These are phyloP conservation scores for Lampropteryx suffumata DNA, from an alignment of 2,888 invertebrate species.

Conservation along the genomic window DNA sequence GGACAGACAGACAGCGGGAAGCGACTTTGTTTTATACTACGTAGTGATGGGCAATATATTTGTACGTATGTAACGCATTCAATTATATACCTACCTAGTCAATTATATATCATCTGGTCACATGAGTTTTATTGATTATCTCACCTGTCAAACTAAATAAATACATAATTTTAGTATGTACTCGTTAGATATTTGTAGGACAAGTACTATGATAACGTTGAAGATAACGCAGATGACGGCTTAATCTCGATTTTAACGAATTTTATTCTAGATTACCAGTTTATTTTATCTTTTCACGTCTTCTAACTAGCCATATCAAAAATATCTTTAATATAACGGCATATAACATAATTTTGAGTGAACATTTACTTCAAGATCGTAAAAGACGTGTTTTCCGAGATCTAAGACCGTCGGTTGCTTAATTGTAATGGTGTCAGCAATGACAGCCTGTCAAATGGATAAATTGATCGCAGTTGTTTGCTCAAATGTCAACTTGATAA, in stretches of 20 bases:
- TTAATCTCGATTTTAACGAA: constrained; percentile 79
- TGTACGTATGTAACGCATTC: background rate
- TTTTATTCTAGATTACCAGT: constrained; percentile 63
- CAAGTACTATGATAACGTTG: constrained; percentile 64
- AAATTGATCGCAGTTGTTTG: constrained; percentile 80
- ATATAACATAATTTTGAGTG: constrained; percentile 52
- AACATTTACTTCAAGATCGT: constrained; percentile 36
- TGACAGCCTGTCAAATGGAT: constrained; percentile 78
- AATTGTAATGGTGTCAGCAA: constrained; percentile 78
- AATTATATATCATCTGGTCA: constrained; percentile 47
- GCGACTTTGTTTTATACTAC: too few relatives aligned
- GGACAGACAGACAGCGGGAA: too few relatives aligned
- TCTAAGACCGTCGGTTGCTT: constrained; percentile 73
- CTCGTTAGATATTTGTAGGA: constrained; percentile 67
- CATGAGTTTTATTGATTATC: constrained; percentile 59
- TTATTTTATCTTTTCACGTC: constrained; percentile 41
- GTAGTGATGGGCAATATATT: too few relatives aligned
- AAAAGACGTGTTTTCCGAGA: constrained; percentile 60
- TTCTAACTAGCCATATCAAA: constrained; percentile 17
- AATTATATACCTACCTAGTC: constrained; percentile 32
- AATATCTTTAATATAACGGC: constrained; percentile 35
- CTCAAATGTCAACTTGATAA: constrained; percentile 76
- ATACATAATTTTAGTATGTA: constrained; percentile 57
- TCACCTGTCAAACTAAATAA: constrained; percentile 64
- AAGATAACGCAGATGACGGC: constrained; percentile 78